These are phyloP conservation scores for Sphaerophoria rueppellii DNA, from an alignment of 2,888 invertebrate species.

Conservation along the genomic window DNA sequence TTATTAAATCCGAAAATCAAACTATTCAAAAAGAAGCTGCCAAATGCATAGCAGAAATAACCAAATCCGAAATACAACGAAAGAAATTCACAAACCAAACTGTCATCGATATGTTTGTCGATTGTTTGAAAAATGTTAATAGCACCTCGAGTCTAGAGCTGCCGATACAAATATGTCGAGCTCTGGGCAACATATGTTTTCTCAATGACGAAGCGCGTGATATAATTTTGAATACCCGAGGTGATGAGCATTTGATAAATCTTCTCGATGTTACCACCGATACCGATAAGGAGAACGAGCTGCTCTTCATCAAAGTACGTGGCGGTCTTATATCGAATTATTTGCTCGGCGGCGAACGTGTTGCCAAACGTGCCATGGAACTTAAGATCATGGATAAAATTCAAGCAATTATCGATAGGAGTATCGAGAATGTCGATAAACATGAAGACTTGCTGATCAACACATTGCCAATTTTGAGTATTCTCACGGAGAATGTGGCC, in stretches of 20 bases:
- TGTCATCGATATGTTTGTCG: slow-evolving; percentile 85
- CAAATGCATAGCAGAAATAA: slow-evolving; percentile 91
- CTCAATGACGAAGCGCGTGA: slow-evolving; percentile 89
- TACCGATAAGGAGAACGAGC: slow-evolving; percentile 79
- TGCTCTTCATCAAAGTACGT: slow-evolving; percentile 85
- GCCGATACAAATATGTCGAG: slow-evolving; percentile 90
- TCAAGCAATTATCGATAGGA: slow-evolving; percentile 83
- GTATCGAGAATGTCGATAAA: slow-evolving; percentile 83
- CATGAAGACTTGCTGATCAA: slow-evolving; percentile 85
- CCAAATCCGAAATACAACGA: slow-evolving; percentile 90
- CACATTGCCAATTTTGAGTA: slow-evolving; percentile 85
- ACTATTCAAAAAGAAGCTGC: slow-evolving; percentile 85
- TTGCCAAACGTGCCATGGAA: slow-evolving; percentile 85
- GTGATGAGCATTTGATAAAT: slow-evolving; percentile 83
- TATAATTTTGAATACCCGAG: slow-evolving; percentile 83
- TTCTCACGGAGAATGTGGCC: slow-evolving; percentile 85
- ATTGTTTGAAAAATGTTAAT: slow-evolving; percentile 82
- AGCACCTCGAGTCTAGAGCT: slow-evolving; percentile 82
- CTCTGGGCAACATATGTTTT: slow-evolving; percentile 94
- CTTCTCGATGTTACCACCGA: slow-evolving; percentile 80
- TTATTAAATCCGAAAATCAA: slow-evolving; percentile 80
- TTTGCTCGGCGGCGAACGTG: slow-evolving; percentile 87
- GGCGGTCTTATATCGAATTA: slow-evolving; percentile 92
- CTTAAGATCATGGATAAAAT: slow-evolving; percentile 84
- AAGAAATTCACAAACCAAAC: slow-evolving; percentile 86